phyloP scores from a whole-genome alignment of 2,113 vertebrate species.

The Salvelinus alpinus region DNA sequence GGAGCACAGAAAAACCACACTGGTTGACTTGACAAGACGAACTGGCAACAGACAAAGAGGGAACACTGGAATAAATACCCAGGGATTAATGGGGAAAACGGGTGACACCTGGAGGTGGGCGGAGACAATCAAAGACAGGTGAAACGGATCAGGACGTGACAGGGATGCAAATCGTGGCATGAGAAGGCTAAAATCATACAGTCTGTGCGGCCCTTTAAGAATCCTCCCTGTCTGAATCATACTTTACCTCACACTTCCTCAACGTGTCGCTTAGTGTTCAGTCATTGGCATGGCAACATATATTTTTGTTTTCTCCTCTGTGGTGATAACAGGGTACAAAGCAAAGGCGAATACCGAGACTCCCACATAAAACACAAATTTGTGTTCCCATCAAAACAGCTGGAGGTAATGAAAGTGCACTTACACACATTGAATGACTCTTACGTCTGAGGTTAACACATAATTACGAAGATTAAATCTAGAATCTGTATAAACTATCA shows the following conservation, averaged over 20 bases:
- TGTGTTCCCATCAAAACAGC: neutral
- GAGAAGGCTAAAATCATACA: too few species aligned
- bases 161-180: too few species aligned
- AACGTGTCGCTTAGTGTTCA: conserved; percentile 55
- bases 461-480: neutral
- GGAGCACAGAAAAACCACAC: too few species aligned
- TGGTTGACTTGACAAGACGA: too few species aligned
- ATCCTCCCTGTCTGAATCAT: neutral
- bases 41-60: too few species aligned
- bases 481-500: neutral
- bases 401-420: neutral
- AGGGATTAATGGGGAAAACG: too few species aligned
- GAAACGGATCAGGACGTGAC: too few species aligned
- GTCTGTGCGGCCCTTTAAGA: too few species aligned
- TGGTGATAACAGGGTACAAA: conserved; percentile 8
- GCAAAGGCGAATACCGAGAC: neutral
- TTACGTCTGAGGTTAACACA: neutral
- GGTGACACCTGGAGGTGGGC: too few species aligned
- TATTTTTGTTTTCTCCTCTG: conserved; percentile 14
- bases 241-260: neutral
- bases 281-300: conserved; percentile 38
- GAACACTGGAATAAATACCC: too few species aligned
- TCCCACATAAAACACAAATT: neutral
- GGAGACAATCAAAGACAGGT: too few species aligned
- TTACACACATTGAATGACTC: neutral